Base-by-base conservation (phyloP, 2,797 vertebrate genomes). In the Cetoscarus ocellatus region DNA sequence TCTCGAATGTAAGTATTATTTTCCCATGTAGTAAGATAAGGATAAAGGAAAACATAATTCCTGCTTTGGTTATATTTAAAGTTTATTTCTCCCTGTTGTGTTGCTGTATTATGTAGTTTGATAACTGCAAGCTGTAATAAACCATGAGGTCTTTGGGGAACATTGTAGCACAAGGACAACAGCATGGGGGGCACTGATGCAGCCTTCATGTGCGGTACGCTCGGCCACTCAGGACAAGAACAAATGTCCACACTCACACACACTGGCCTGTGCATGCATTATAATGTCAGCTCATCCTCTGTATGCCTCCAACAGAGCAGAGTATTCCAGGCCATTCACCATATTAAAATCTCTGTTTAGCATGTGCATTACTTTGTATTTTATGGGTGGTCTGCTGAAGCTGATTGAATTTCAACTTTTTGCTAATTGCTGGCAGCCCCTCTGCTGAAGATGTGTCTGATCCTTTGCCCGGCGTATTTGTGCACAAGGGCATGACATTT, bases 261-360 rank as follows among this genome's bases (percentile, higher is more conserved):
- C 55, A 52, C 49, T 68, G 64, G 75, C 77, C 91, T 93, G 91
- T 69, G 80, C 76, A 60, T 90, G 93, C 92, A 95, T 95, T 86
- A 85, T 88, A 94, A 93, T 93, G 78, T 85, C 80, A 88, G 92
- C 92, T 95, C 92, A 92, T 91, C 87, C 85, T 77, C 77, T 80
- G 19, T 80, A 76, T 85, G 83, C 84, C 83, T 86, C 84, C 73
- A 81, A 60, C 83, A 69, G 82, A 75, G 84, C 77, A 52, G 45
- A 76, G 70, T 70, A 52, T 82, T 80, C 81, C 70, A 73, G 83
- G 62, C 74, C 74, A 83, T 90, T 90, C 85, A 86, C 67, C 59
- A 62, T 77, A 91, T 88, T 93, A 77, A 92, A 92, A 93, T 92
- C 76, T 88, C 80, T 73, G 81, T 90, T 92, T 87, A 84, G 83